Base-by-base conservation (phyloP, 2,113 vertebrate genomes). In the Haplochromis burtoni region DNA sequence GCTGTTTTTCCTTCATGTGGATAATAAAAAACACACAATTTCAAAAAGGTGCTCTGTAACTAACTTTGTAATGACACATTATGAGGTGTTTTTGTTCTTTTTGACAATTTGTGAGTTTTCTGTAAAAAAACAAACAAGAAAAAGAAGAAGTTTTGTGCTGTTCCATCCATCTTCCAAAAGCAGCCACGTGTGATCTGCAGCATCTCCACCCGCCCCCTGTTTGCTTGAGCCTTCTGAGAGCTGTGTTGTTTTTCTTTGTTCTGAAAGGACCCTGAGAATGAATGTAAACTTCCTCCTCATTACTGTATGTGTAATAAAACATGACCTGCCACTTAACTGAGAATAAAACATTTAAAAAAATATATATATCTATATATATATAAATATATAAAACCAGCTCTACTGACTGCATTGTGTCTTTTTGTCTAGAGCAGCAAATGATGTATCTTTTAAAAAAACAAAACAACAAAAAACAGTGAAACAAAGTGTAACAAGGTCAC, bases 321-420 rank as follows among this genome's bases (percentile, higher is more conserved):
- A 89, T 88, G 91, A 95, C 92, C 93, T 90, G 95, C 95, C 93
- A 93, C 91, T 96, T 95, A 96, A 95, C 95, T 93, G 92, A 93
- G 93, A 95, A 93, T 93, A 90, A 95, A 95, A 83, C 89, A 84
- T 85, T 88, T 90, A 93, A 90, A 91, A 8, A 82, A 26, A 26
- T 26, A 82, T 33, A 91, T 85, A 79, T 63, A 81, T 81, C 24
- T 4, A 88, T 85, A 73, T 63, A 47, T 40, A 86, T 82, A 83
- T 87, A 63, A 7, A 88, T 78, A 82, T 3, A 93, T 86, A 82
- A 93, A 94, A 91, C 82, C 86, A 82, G 29, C 80, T 86, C 26
- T 33, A 82, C 42, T 53, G 21, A 51, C 84, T 42, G 53, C 10
- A 17, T 33, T 33, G 49, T 91, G n/a, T 29, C 26, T 80, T 76